These are phyloP conservation scores for Drosophila azteca DNA, from an alignment of 1,140 invertebrate genomes.

Conservation along the genomic window DNA sequence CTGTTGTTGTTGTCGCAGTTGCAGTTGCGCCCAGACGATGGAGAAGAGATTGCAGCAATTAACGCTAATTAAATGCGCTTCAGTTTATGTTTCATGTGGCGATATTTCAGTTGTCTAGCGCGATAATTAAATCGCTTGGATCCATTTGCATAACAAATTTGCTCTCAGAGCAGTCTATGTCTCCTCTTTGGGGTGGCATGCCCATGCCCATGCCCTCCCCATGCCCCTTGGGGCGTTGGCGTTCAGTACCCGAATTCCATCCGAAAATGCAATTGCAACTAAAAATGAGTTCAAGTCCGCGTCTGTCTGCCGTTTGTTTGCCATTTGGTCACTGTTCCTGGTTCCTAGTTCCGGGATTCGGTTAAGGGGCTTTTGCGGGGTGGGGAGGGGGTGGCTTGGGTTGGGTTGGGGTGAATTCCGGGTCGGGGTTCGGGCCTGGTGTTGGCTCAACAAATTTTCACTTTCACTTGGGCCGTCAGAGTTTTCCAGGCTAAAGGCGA, in stretches of 20 bases:
- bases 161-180: conserved; percentile 9
- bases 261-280: conserved; percentile 43
- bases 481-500: conserved; percentile 62
- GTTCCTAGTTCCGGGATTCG: conserved; percentile 2
- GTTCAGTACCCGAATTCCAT: neutral
- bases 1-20: neutral
- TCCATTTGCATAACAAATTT: conserved; percentile 82
- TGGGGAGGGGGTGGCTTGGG: neutral
- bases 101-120: conserved; percentile 82
- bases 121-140: conserved; percentile 79
- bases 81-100: conserved; percentile 82
- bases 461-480: conserved; percentile 78
- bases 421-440: neutral
- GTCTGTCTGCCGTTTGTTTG: conserved; percentile 64
- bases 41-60: conserved; percentile 77
- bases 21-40: conserved; percentile 51
- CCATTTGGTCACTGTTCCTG: conserved; percentile 57
- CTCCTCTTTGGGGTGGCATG: conserved; percentile 22
- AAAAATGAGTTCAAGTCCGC: conserved; percentile 72
- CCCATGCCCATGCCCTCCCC: conserved; percentile 6
- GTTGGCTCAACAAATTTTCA: conserved; percentile 64
- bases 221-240: neutral
- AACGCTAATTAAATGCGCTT: conserved; percentile 82
- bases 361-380: neutral
- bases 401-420: neutral